Evolutionary conservation across 2,797 vertebrate species (phyloP), one percentile per base, ranked within the genome.

Genomic region (Pseudochirops cupreus): DNA sequence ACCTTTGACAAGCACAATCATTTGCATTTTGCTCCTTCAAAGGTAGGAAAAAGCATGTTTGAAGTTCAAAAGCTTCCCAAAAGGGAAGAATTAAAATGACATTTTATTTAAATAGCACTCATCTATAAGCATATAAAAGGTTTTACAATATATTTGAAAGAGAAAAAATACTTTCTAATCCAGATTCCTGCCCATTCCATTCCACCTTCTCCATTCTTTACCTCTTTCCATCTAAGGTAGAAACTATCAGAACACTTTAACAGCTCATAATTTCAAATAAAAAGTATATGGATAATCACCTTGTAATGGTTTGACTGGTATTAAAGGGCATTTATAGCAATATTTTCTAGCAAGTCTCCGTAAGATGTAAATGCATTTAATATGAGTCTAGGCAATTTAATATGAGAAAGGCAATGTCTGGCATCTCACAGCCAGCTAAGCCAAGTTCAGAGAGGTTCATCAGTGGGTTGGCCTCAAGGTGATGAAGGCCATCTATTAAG

Each of bases 1-100:
- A 74, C 5, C 57, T 31, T 2, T 7, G 52, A 18, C 39, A 58
- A 94, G 57, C 92, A 50, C 82, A 21, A 92, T 91, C 53, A 53
- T 62, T 18, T 3, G 0, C 11, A n/a, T 21, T 95, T 67, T 93
- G n/a, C 94, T 55, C 9, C 12, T 96, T 93, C 93, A 46, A 96
- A 95, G 5, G 14, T 56, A 46, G 24, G 33, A 31, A n/a, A 95
- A 94, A 46, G 56, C 26, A 59, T 3, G 24, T 91, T 89, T 82
- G 39, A 1, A 82, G 26, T 92, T 21, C 28, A 24, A 33, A 16
- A 91, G 46, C 26, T 95, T 93, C 90, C 29, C 2, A n/a, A 52
- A 93, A 91, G 14, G 29, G n/a, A 11, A 67, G 50, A 28, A 7
- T 33, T 31, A 90, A 14, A 87, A 82, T 39, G 87, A 91, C 57